These are phyloP conservation scores for Caenorhabditis briggsae DNA, from an alignment of 1,140 invertebrate genomes.

Conservation along the genomic window DNA sequence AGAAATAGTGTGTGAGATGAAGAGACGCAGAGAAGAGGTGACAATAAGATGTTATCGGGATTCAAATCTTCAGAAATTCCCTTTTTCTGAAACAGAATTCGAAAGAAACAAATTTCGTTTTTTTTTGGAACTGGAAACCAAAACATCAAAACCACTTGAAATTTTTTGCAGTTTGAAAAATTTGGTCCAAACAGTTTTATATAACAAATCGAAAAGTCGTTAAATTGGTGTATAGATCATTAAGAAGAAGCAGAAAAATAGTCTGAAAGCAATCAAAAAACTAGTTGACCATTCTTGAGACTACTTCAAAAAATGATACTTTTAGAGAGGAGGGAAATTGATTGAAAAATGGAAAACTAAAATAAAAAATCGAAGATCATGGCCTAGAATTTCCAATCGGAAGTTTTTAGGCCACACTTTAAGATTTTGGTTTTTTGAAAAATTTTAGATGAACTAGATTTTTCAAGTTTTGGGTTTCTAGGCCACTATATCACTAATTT, in stretches of 20 bases:
- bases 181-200: background rate
- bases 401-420: too few relatives aligned
- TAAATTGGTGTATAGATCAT: background rate
- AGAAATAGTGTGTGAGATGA: background rate
- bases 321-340: too few relatives aligned
- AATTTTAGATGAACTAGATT: too few relatives aligned
- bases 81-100: background rate
- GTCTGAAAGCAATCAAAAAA: background rate
- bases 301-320: too few relatives aligned
- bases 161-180: background rate
- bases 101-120: too few relatives aligned
- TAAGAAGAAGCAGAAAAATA: too few relatives aligned
- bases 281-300: background rate
- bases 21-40: conserved; percentile 21
- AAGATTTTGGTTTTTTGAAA: too few relatives aligned
- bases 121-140: background rate
- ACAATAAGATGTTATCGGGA: background rate
- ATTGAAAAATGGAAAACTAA: too few relatives aligned
- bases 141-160: background rate
- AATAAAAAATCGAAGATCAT: too few relatives aligned
- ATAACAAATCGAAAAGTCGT: background rate
- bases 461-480: too few relatives aligned
- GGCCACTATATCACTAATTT: too few relatives aligned
- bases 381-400: too few relatives aligned
- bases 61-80: background rate